Evolutionary conservation across 2,797 vertebrate species (phyloP).

Genomic region (Myiothlypis coronata): DNA sequence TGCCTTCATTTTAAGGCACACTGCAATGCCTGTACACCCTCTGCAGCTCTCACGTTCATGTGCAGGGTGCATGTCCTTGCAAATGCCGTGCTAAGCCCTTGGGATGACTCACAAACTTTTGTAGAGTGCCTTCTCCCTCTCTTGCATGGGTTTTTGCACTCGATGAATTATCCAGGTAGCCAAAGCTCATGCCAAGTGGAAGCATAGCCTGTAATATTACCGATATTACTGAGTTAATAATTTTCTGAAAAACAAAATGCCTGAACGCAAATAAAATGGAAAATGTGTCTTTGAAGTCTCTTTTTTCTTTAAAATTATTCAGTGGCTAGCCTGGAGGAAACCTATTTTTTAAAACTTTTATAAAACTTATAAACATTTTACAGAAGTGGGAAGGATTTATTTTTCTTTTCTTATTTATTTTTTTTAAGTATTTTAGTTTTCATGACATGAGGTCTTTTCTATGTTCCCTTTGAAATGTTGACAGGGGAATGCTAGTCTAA

Average conservation of each 20-base stretch:
- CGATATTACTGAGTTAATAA: background rate
- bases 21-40: accelerated
- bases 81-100: background rate
- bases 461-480: background rate
- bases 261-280: conserved; percentile 1
- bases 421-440: background rate
- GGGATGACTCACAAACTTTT: background rate
- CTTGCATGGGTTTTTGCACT: background rate
- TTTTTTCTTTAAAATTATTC: conserved; percentile 6
- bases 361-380: background rate
- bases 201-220: background rate
- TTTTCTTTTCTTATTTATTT: background rate
- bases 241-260: conserved; percentile 21
- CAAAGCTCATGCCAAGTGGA: background rate
- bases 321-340: conserved; percentile 13
- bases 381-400: background rate
- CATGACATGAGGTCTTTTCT: background rate
- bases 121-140: background rate
- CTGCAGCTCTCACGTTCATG: background rate
- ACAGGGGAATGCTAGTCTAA: background rate
- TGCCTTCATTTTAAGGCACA: background rate
- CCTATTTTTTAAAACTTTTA: background rate
- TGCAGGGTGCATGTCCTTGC: background rate
- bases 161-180: background rate
- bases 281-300: conserved; percentile 19